These are phyloP conservation scores for Solen grandis DNA, from an alignment of 1,140 invertebrate genomes.

Conservation along the genomic window DNA sequence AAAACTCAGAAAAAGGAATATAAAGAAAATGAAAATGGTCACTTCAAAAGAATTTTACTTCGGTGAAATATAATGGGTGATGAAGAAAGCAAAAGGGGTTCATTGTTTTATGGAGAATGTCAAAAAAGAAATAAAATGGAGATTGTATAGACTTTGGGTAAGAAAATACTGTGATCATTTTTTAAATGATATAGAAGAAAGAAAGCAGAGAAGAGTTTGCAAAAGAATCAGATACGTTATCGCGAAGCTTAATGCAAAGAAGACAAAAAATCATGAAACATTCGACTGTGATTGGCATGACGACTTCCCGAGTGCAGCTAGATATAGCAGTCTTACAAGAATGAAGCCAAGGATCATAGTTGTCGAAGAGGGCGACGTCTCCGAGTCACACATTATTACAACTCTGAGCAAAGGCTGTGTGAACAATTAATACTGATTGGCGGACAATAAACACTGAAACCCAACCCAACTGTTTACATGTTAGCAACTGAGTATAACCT, in stretches of 20 bases:
- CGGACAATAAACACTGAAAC: conserved; percentile 81
- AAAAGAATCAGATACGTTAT: conserved; percentile 52
- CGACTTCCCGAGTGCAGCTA: conserved; percentile 76
- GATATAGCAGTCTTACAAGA: conserved; percentile 68
- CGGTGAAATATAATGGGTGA: conserved; percentile 54
- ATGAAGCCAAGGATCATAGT: conserved; percentile 73
- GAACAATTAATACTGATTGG: conserved; percentile 87
- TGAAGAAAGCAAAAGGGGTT: conserved; percentile 56
- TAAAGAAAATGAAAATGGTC: conserved; percentile 49
- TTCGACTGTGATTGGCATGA: conserved; percentile 78
- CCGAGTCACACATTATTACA: conserved; percentile 75
- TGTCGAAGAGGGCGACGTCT: conserved; percentile 79
- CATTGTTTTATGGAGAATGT: conserved; percentile 70
- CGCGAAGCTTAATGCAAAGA: conserved; percentile 67
- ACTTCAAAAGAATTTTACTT: conserved; percentile 37
- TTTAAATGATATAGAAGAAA: conserved; percentile 55
- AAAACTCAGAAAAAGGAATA: conserved; percentile 24
- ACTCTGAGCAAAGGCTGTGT: conserved; percentile 85
- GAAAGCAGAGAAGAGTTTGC: conserved; percentile 61
- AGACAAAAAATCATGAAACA: conserved; percentile 73
- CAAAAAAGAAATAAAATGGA: conserved; percentile 73
- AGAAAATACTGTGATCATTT: conserved; percentile 60
- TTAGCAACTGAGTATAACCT: conserved; percentile 78
- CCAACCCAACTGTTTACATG: conserved; percentile 78
- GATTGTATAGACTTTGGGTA: conserved; percentile 77